Evolutionary conservation across 2,888 invertebrate genomes (phyloP).

Genomic region (Carcina quercana): DNA sequence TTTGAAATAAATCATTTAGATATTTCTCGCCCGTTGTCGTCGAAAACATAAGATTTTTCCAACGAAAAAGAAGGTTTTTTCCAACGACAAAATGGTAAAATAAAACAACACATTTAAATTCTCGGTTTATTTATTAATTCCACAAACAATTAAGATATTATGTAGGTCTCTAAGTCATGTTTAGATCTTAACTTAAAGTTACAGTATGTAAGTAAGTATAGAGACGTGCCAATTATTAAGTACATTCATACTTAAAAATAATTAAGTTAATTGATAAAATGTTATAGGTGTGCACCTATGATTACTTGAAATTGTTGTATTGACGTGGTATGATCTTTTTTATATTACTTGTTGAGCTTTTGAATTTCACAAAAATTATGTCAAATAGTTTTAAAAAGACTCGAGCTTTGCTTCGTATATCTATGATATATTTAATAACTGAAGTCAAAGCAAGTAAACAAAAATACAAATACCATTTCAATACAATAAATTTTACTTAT

Average conservation of each 20-base stretch:
- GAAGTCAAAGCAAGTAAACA: too few species aligned
- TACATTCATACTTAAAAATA: conserved; percentile 4
- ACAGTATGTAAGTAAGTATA: background rate
- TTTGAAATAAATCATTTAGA: background rate
- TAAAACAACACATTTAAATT: conserved; percentile 28
- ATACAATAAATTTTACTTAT: conserved; percentile 23
- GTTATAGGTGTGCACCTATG: too few species aligned
- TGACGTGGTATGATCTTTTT: too few species aligned
- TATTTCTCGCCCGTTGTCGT: background rate
- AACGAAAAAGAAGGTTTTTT: background rate
- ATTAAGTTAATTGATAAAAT: too few species aligned
- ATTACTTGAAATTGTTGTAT: too few species aligned
- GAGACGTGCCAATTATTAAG: conserved; percentile 7
- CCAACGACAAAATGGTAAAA: conserved; percentile 3
- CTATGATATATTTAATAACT: too few species aligned
- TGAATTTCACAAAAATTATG: too few species aligned
- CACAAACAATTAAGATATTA: conserved; percentile 53
- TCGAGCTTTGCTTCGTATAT: too few species aligned
- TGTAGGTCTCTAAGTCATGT: conserved; percentile 51
- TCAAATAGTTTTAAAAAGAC: too few species aligned
- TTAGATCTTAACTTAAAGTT: conserved; percentile 43
- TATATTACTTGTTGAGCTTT: too few species aligned
- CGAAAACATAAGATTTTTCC: background rate
- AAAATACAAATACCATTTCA: too few species aligned
- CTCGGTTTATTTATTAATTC: conserved; percentile 59